Conservation (phyloP, 2,888 invertebrate species). For the Agrochola litura region DNA sequence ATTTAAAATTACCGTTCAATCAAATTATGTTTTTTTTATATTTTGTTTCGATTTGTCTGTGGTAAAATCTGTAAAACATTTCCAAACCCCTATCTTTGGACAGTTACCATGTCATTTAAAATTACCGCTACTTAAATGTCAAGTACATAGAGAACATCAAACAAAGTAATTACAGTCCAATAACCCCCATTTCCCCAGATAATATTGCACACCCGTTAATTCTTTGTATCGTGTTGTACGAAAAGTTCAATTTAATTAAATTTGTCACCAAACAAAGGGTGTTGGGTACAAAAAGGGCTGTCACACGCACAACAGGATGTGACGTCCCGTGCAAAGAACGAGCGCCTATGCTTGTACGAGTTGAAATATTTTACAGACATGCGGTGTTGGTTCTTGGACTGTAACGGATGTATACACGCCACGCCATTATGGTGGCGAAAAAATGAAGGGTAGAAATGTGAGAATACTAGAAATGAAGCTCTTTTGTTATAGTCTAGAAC, state of each 20-base stretch:
- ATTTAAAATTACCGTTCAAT: background rate
- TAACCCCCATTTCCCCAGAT: slow-evolving; percentile 31
- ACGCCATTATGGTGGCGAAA: background rate
- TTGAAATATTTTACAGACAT: slow-evolving; percentile 40
- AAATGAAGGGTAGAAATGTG: background rate
- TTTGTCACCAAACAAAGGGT: slow-evolving; percentile 58
- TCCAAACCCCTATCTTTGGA: background rate
- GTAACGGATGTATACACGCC: background rate
- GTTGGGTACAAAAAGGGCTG: slow-evolving; percentile 54
- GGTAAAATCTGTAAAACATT: background rate
- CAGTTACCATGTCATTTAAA: background rate
- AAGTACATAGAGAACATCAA: background rate
- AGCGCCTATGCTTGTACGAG: slow-evolving; percentile 14
- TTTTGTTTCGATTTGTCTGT: background rate
- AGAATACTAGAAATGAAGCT: background rate
- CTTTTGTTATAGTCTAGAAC: background rate
- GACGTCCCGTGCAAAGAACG: slow-evolving; percentile 37
- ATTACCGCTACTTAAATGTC: background rate
- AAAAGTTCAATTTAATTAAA: slow-evolving; percentile 62
- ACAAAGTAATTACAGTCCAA: slow-evolving; percentile 31
- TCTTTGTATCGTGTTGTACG: slow-evolving; percentile 42
- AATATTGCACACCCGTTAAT: slow-evolving; percentile 30
- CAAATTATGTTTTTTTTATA: too few relatives aligned
- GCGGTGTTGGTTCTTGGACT: background rate
- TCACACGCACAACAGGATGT: slow-evolving; percentile 60